A percentile compares a stretch with the other conserved stretches of the same genome.
Conservation (phyloP, 1,140 invertebrate genomes). For the Lepidurus apus region DNA sequence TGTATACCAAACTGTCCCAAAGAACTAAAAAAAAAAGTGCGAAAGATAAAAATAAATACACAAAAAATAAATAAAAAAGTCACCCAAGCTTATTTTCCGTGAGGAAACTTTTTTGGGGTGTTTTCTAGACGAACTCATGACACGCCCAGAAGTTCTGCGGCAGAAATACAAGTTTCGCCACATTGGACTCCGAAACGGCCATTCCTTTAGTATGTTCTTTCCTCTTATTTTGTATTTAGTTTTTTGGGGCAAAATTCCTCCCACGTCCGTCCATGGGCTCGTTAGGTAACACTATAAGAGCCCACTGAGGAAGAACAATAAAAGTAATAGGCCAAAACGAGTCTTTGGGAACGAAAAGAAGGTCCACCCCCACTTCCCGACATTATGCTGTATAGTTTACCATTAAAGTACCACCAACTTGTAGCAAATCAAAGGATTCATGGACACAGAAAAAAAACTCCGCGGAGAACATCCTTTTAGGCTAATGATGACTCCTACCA, state of each 20-base stretch:
- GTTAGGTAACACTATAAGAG: neutral
- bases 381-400: neutral
- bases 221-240: too few relatives aligned
- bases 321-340: neutral
- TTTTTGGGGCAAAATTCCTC: neutral
- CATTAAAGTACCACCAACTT: neutral
- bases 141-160: neutral
- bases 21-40: too few relatives aligned
- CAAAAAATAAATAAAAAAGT: too few relatives aligned
- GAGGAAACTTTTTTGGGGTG: too few relatives aligned
- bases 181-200: neutral
- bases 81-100: too few relatives aligned
- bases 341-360: neutral
- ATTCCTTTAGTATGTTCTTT: neutral
- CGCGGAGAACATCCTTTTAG: neutral
- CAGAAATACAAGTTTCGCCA: neutral
- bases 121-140: too few relatives aligned
- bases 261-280: neutral
- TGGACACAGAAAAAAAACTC: neutral
- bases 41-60: too few relatives aligned
- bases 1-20: too few relatives aligned
- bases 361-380: neutral
- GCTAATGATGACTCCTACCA: constrained; percentile 11
- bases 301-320: neutral
- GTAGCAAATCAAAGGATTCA: neutral